Evolutionary conservation across 2,888 invertebrate genomes (phyloP), one percentile per base, ranked within the genome.

Genomic region (Athalia cordata): DNA sequence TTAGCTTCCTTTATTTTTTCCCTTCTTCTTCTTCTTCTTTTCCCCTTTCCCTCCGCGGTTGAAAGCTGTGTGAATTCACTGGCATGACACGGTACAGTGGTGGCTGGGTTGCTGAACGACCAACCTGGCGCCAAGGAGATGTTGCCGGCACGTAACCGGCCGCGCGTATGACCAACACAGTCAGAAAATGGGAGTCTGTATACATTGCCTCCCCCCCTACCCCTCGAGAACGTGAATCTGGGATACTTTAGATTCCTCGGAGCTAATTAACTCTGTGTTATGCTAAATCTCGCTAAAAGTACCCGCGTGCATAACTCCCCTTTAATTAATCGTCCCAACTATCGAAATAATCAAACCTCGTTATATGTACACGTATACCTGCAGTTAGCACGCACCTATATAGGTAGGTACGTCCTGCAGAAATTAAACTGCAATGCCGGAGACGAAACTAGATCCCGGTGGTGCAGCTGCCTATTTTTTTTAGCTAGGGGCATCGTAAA

Each of bases 221-320:
- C n/a, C 47, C 29, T 29, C 29, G 68, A 55, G 68, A 68, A 68
- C 68, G 57, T 45, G 57, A 52, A 59, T 59, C 72, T 78, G 83
- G 87, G 84, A 86, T 88, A 84, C 88, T 86, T 86, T 85, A 86
- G 87, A 89, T 89, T 89, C 89, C 87, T 81, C 81, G 83, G 84
- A 83, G 83, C 88, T 89, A 89, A 90, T 90, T 89, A 89, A 88
- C 88, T 86, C 85, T 84, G 85, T 86, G 87, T 88, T 88, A 89
- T 88, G 88, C 87, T 86, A 87, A 89, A 86, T 87, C 86, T 80
- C 79, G 84, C 86, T 87, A 87, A 88, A 88, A 87, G 88, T 86
- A 88, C 84, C 81, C 80, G 78, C 64, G 11, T 64, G 76, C 76
- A 76, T 62, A 62, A 72, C 72, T 72, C 47, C 13, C 43, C 57